phyloP scores from a whole-genome alignment of 2,113 vertebrate genomes.

The Atherinomorus stipes region DNA sequence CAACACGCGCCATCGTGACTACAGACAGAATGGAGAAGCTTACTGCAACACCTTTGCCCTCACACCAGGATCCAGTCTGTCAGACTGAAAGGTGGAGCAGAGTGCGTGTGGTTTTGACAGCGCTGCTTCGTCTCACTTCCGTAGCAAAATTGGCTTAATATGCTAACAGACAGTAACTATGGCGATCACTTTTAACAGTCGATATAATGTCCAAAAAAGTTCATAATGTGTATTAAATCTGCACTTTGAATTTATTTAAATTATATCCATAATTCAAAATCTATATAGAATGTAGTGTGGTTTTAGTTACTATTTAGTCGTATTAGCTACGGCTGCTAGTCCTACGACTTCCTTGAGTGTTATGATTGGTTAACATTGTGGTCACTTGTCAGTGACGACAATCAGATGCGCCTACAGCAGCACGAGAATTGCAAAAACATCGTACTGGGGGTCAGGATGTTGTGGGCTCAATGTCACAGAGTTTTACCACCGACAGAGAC shows the following conservation, averaged over 20 bases:
- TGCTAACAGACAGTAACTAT: not conserved
- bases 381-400: slow-evolving; percentile 45
- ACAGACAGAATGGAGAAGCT: not conserved
- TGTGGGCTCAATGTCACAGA: slow-evolving; percentile 67
- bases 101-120: slow-evolving; percentile 27
- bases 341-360: not conserved
- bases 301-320: not conserved
- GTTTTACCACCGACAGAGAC: not conserved
- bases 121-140: slow-evolving; percentile 48
- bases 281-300: not conserved
- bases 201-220: not conserved
- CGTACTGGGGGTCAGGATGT: slow-evolving; percentile 34
- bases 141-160: slow-evolving; percentile 52
- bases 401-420: slow-evolving; percentile 1
- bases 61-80: slow-evolving; percentile 1
- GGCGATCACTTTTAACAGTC: not conserved
- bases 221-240: not conserved
- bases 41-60: not conserved
- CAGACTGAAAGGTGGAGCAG: not conserved
- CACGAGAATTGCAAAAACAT: slow-evolving; percentile 49
- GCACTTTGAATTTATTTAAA: fast-evolving
- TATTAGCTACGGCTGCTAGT: not conserved
- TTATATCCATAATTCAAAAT: not conserved
- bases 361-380: slow-evolving; percentile 42
- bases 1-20: slow-evolving; percentile 68